These are phyloP conservation scores for Thereva unica DNA, from an alignment of 2,888 invertebrate species.

Conservation along the genomic window DNA sequence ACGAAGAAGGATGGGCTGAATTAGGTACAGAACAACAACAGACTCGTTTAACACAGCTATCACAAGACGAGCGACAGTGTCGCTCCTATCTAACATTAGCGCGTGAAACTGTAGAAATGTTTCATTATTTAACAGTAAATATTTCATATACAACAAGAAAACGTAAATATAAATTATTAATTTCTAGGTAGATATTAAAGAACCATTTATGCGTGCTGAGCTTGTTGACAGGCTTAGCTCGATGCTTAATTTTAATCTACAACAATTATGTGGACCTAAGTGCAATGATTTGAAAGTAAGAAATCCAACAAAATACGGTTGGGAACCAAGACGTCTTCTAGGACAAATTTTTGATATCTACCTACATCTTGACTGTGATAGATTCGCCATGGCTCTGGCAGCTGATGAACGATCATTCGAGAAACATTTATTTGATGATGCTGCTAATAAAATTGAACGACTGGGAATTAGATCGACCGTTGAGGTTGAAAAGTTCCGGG, in stretches of 20 bases:
- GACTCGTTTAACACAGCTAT: conserved; percentile 74
- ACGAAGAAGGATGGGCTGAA: conserved; percentile 68
- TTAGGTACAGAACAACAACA: conserved; percentile 72
- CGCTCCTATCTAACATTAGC: conserved; percentile 89
- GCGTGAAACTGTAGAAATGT: conserved; percentile 96
- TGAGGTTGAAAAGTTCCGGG: conserved; percentile 84
- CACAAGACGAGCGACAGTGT: conserved; percentile 84
- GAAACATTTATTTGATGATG: conserved; percentile 90
- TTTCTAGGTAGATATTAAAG: conserved; percentile 75
- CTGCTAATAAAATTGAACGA: conserved; percentile 79
- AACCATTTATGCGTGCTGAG: conserved; percentile 92
- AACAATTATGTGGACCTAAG: conserved; percentile 94
- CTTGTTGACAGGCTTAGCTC: conserved; percentile 92
- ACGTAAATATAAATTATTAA: not conserved
- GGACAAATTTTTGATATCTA: conserved; percentile 95
- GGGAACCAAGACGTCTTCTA: conserved; percentile 92
- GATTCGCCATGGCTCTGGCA: conserved; percentile 89
- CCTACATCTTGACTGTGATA: conserved; percentile 90
- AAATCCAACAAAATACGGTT: conserved; percentile 92
- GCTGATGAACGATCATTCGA: conserved; percentile 97
- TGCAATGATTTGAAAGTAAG: conserved; percentile 92
- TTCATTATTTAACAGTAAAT: conserved; percentile 85
- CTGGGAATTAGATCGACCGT: conserved; percentile 81
- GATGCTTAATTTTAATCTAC: conserved; percentile 97
- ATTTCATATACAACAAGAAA: conserved; percentile 1